Percentiles rank a stretch among this genome's conserved stretches.
Evolutionary conservation across 2,113 vertebrate species (phyloP).

Genomic region (Capreolus pygargus): DNA sequence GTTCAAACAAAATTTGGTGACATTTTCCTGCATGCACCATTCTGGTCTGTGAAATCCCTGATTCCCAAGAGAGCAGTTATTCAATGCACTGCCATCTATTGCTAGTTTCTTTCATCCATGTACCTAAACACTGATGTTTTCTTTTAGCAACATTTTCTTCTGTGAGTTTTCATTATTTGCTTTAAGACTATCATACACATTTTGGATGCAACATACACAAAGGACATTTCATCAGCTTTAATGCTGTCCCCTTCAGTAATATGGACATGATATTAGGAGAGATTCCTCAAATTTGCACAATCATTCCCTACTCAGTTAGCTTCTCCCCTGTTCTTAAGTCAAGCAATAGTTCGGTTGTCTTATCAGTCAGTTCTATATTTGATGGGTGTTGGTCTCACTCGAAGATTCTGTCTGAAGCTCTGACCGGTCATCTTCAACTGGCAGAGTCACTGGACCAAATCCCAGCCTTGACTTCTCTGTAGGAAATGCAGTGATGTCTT

Average conservation of each 20-base stretch:
- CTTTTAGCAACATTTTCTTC: neutral
- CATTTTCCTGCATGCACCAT: neutral
- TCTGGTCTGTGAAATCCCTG: neutral
- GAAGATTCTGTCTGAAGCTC: neutral
- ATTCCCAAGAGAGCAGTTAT: neutral
- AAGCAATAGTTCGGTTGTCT: neutral
- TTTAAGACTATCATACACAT: neutral
- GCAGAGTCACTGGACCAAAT: conserved; percentile 13
- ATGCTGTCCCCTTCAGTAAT: conserved; percentile 8
- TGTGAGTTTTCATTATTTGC: neutral
- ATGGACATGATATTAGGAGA: conserved; percentile 24
- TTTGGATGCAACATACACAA: neutral
- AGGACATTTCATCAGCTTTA: conserved; percentile 46
- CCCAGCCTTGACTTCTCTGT: neutral
- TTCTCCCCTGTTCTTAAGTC: neutral
- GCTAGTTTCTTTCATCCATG: conserved; percentile 3
- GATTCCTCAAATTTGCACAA: neutral
- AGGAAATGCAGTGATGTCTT: neutral
- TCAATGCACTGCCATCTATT: neutral
- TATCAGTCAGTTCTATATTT: neutral
- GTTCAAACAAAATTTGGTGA: neutral
- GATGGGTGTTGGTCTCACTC: neutral
- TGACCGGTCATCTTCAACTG: neutral
- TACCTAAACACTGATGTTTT: neutral
- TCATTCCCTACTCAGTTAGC: neutral